Base-by-base conservation (phyloP, 2,113 vertebrate species). In the Erythrocercus mccallii region DNA sequence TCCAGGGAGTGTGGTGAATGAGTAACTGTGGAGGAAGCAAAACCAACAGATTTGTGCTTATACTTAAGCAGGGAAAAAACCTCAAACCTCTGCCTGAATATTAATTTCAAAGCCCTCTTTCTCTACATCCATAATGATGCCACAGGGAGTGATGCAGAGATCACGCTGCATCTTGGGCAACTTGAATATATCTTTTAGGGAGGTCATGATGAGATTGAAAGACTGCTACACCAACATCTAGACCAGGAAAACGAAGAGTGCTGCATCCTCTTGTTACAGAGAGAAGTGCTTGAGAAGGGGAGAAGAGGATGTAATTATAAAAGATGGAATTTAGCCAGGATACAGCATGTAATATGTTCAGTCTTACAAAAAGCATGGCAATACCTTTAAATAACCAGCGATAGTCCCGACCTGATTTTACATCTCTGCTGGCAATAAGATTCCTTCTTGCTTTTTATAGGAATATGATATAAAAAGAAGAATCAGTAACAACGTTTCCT, bases 341-440 rank as follows among this genome's bases (percentile, higher is more conserved):
- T 80, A 82, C 70, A 80, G 66, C 74, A 60, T 87, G 65, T 95
- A 84, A 92, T 94, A 81, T 88, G 69, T 81, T 92, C 83, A 64
- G 60, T 68, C 65, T 87, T 92, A 92, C 73, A 91, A 84, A 97
- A 92, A 79, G 77, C 65, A 42, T 72, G 88, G 77, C 89, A 81
- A 74, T 87, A 91, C 57, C 92, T 95, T 96, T 97, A 96, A 97
- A 97, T 97, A 95, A 94, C 95, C 70, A 89, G 88, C 14, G 57
- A 91, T 81, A 92, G 94, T 93, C 94, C 92, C 8, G 84, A 97
- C 95, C 95, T 94, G 91, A 95, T 94, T 96, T 97, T 94, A 95
- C 89, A 95, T 96, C 81, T 95, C 78, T 80, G 81, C 85, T 89
- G 82, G 89, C 93, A 95, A 57, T 71, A 94, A 51, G 71, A 94